Base-by-base conservation (phyloP, 2,113 vertebrate genomes). In the Bufo gargarizans region DNA sequence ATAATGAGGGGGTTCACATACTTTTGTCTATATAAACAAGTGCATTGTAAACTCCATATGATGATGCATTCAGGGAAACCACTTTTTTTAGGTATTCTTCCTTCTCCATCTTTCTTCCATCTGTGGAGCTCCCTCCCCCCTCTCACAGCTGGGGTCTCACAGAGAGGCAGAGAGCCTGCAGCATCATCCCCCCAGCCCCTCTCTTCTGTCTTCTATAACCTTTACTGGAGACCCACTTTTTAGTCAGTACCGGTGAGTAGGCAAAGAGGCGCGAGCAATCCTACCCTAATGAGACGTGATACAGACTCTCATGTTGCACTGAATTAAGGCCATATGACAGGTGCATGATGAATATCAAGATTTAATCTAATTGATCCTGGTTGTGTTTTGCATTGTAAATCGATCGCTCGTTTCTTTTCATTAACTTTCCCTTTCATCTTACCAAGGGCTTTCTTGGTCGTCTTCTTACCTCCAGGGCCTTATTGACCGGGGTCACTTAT, bases 401-500 rank as follows among this genome's bases (percentile, higher is more conserved):
- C 0, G 6, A 47, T 74, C 45, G 17, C 22, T 22, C 14, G 10
- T 74, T 47, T 49, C 6, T n/a, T 74, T 74, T 19, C 43, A 74
- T 74, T 74, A 6, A 74, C 71, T 49, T 17, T 80, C 22, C n/a
- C 10, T 8, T 77, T 20, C 5, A 22, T 58, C n/a, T 16, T 13
- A 78, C 4, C 50, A 12, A 56, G 14, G 50, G n/a, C 43, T 43
- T 81, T 61, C 20, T 22, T 20, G 1, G 33, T 81, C 43, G 8
- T 59, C 22, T 16, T 59, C 10, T 9, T 45, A 61, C 33, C 58
- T 16, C 79, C 22, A 5, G 43, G 22, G 79, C 58, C 79, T 89
- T 88, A 89, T 91, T 90, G 72, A 78, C 89, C 92, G 56, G 91
- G 91, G 89, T 93, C 91, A 91, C 90, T 74, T 88, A 4, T 86